Evolutionary conservation across 2,797 vertebrate genomes (phyloP).

Genomic region (Ptychobarbus kaznakovi): DNA sequence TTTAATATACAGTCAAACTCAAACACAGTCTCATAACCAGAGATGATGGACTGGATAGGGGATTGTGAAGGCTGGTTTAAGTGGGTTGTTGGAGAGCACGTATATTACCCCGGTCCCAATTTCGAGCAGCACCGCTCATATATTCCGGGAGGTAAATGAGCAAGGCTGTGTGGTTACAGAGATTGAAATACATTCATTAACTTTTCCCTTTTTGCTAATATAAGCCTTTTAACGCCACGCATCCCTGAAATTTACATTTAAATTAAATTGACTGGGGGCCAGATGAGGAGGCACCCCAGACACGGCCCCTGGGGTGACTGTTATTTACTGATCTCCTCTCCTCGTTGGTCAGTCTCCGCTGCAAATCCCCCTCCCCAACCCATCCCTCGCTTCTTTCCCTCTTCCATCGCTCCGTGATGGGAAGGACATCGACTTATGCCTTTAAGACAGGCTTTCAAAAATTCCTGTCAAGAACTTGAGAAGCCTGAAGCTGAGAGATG

Average conservation of each 20-base stretch:
- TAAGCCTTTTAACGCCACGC: slow-evolving; percentile 60
- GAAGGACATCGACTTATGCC: not conserved
- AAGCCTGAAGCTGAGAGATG: slow-evolving; percentile 17
- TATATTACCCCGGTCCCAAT: slow-evolving; percentile 39
- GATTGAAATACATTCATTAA: slow-evolving; percentile 65
- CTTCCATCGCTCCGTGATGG: not conserved
- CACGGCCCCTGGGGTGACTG: slow-evolving; percentile 49
- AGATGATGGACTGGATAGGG: slow-evolving; percentile 24
- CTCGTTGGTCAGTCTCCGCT: slow-evolving; percentile 36
- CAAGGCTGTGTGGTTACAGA: slow-evolving; percentile 55
- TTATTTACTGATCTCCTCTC: slow-evolving; percentile 60
- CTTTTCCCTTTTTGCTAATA: slow-evolving; percentile 64
- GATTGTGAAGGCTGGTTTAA: slow-evolving; percentile 50
- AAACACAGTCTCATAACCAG: slow-evolving; percentile 1
- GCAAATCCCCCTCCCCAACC: not conserved
- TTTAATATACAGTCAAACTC: slow-evolving; percentile 8
- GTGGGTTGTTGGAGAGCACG: slow-evolving; percentile 21
- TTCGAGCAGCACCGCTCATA: slow-evolving; percentile 45
- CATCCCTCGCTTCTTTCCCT: slow-evolving; percentile 17
- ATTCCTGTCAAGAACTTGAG: slow-evolving; percentile 33
- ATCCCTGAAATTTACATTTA: slow-evolving; percentile 66
- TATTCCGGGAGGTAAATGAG: slow-evolving; percentile 55
- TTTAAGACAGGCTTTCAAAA: slow-evolving; percentile 35
- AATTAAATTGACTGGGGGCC: slow-evolving; percentile 66
- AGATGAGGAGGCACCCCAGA: slow-evolving; percentile 56